Evolutionary conservation across 2,888 invertebrate species (phyloP), one percentile per base, ranked within the genome.

Genomic region (Dryomyza anilis): DNA sequence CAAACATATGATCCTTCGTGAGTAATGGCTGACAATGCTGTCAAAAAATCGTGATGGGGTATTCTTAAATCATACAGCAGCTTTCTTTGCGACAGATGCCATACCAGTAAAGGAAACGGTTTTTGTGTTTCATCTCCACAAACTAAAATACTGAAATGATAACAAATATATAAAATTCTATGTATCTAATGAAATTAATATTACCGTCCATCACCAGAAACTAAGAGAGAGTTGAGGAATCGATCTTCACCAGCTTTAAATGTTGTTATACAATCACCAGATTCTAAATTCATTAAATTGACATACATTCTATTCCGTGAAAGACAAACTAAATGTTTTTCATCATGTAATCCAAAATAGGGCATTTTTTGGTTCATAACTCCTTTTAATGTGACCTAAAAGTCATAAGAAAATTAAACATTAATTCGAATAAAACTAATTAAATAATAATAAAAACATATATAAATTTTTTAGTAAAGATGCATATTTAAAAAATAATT

Each of bases 301-400:
- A 94, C 93, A 77, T 93, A 94, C 94, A 94, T 94, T 75, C 94
- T 85, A 85, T 95, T 95, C 65, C 95, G 85, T 7, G 94, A 91
- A 39, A 95, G 85, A 3, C 94, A 91, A 33, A 95, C 94, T 59
- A 84, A 71, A 79, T 94, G 94, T 58, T 88, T 88, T 58, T 88
- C 84, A 84, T 93, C 92, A 80, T 94, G 93, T 10, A 94, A 86
- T 0, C 93, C 94, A 83, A 91, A 95, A 81, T 89, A 94, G 64
- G 95, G 94, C 94, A 94, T 93, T 83, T 93, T 94, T 81, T 95
- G 94, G 85, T 95, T 95, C 93, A 95, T 94, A 29, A 95, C 92
- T 36, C 93, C 93, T 78, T 93, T 91, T 52, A 94, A 82, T 45
- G 92, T 89, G 12, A 90, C 89, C 74, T 91, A 76, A 79, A n/a